Evolutionary conservation across 2,888 invertebrate genomes (phyloP), one percentile per base, ranked within the genome.

Genomic region (Gryllus longicercus): DNA sequence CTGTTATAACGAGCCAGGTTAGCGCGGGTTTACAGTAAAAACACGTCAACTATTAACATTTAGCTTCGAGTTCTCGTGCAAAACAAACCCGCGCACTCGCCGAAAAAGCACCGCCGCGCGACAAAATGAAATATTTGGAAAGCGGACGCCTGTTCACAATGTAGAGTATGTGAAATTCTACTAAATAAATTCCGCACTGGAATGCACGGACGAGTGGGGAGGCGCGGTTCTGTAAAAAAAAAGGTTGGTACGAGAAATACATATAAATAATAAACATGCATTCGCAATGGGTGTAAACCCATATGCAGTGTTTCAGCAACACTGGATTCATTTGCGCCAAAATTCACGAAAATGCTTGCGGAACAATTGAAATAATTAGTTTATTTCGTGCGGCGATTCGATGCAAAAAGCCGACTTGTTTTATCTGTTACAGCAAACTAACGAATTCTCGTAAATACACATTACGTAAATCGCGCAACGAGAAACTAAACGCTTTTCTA

Each of bases 21-120:
- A n/a, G 63, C 63, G 63, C n/a, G 63, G 63, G 63, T 63, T 63
- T 63, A 63, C 63, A 63, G 63, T 63, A 63, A 63, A 63, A 63
- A 63, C 63, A 63, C 63, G 63, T 63, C 63, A 63, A 63, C 63
- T 63, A 63, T 63, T 63, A 63, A 63, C 63, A 63, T 63, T 63
- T 63, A 63, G 63, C 63, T 63, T 63, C 63, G 63, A 63, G 63
- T 63, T 63, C 63, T 63, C 63, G 16, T n/a, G 63, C 63, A 63
- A 63, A 63, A 63, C 63, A 63, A 63, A 63, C 63, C 14, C 63
- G 63, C 16, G 63, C 63, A 18, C n/a, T 63, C 63, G 63, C 63
- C 63, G 63, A 63, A 63, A 63, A 63, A 63, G 63, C n/a, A 14
- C 63, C 63, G n/a, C 63, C 14, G n/a, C n/a, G n/a, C 63, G 63